These are phyloP conservation scores for Petrocephalus sullivani DNA, from an alignment of 2,797 vertebrate genomes.

Conservation along the genomic window DNA sequence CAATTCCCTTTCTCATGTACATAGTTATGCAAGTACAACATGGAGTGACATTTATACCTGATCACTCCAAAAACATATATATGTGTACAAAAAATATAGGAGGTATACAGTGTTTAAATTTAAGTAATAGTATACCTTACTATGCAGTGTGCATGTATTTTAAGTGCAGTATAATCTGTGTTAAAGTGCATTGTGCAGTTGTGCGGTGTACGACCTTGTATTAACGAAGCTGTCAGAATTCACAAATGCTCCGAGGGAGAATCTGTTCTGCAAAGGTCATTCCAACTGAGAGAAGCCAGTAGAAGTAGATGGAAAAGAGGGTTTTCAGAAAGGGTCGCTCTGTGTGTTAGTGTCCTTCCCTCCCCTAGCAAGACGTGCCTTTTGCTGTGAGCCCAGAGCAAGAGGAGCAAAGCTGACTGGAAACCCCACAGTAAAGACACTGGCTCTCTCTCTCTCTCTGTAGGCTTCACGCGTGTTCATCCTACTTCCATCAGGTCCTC, in stretches of 20 bases:
- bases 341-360: not conserved
- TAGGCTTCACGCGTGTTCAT: not conserved
- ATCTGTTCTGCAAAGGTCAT: not conserved
- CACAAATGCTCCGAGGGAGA: not conserved
- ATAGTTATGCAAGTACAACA: too few species aligned
- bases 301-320: not conserved
- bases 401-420: not conserved
- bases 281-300: not conserved
- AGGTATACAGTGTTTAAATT: too few species aligned
- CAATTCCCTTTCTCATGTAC: too few species aligned
- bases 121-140: too few species aligned
- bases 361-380: not conserved
- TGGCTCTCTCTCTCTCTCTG: not conserved
- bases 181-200: too few species aligned
- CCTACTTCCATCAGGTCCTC: not conserved
- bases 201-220: not conserved
- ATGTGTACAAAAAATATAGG: too few species aligned
- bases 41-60: too few species aligned
- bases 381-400: not conserved
- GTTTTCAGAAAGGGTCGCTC: not conserved
- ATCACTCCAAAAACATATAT: not conserved
- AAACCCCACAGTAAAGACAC: not conserved
- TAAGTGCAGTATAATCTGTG: too few species aligned
- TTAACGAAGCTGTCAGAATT: not conserved
- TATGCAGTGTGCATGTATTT: too few species aligned